Evolutionary conservation across 1,140 invertebrate genomes (phyloP).

Genomic region (Brachionus angularis): DNA sequence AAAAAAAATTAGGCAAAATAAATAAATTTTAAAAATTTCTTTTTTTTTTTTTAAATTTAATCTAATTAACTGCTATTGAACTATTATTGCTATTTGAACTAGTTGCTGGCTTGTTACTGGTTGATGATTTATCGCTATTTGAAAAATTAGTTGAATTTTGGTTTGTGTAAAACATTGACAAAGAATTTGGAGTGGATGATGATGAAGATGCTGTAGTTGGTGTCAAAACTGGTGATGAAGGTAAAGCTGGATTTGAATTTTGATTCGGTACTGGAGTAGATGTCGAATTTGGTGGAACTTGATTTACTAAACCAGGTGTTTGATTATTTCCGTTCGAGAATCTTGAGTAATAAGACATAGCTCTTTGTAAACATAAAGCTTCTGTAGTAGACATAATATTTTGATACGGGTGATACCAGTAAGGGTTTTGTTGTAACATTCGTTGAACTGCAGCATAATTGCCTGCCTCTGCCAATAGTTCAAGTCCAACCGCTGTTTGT

Average conservation of each 20-base stretch:
- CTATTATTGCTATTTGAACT: slow-evolving; percentile 37
- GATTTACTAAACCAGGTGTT: neutral
- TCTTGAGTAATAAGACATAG: slow-evolving; percentile 26
- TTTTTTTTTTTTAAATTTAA: neutral
- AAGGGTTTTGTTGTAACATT: slow-evolving; percentile 72
- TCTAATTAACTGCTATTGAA: slow-evolving; percentile 28
- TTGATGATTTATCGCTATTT: slow-evolving; percentile 26
- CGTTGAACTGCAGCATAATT: slow-evolving; percentile 94
- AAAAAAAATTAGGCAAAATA: neutral
- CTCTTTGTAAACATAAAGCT: slow-evolving; percentile 37
- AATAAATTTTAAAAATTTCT: neutral
- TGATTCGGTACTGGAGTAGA: neutral
- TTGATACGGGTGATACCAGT: slow-evolving; percentile 59
- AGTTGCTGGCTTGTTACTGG: slow-evolving; percentile 2
- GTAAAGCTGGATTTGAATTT: neutral
- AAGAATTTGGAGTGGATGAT: neutral
- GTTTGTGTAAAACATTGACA: neutral
- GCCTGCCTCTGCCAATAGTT: slow-evolving; percentile 88
- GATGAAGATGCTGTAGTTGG: too few relatives aligned
- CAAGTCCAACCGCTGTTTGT: slow-evolving; percentile 91
- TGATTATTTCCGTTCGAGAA: slow-evolving; percentile 19
- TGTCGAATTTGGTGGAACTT: neutral
- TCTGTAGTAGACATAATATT: slow-evolving; percentile 42
- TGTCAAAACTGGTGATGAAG: neutral
- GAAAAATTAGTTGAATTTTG: too few relatives aligned